phyloP scores from a whole-genome alignment of 1,140 invertebrate genomes.

The Anastatus disparis region DNA sequence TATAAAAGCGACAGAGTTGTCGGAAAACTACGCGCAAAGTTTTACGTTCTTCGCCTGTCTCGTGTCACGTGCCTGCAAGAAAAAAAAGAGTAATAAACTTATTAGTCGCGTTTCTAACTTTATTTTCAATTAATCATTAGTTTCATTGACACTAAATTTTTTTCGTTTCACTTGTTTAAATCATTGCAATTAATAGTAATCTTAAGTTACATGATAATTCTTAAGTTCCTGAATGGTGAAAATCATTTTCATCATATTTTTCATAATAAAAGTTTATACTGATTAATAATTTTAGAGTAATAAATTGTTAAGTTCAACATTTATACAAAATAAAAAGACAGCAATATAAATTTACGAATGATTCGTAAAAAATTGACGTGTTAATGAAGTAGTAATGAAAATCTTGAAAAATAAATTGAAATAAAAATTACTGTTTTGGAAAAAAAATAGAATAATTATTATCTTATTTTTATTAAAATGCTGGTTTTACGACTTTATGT shows the following conservation, averaged over 20 bases:
- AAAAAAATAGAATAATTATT: background rate
- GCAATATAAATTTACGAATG: no score
- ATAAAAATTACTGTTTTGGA: background rate
- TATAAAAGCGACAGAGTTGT: constrained; percentile 32
- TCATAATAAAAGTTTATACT: no score
- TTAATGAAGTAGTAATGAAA: background rate
- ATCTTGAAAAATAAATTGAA: background rate
- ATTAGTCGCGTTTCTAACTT: background rate
- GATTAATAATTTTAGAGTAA: no score
- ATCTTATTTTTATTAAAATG: background rate
- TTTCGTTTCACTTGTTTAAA: background rate
- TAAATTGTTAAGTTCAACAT: no score
- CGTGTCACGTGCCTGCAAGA: constrained; percentile 14
- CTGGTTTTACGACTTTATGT: background rate
- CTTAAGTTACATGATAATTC: no score
- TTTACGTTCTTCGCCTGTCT: constrained; percentile 18
- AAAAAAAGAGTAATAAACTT: no score
- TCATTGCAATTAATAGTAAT: no score
- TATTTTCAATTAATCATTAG: background rate
- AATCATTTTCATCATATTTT: no score
- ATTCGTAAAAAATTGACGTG: constrained; percentile 17
- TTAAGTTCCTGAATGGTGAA: no score
- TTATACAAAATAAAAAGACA: no score
- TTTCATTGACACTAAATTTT: constrained; percentile 3
- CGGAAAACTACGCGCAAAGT: constrained; percentile 34